phyloP scores from a whole-genome alignment of 2,797 vertebrate species.

The Epinephelus coioides region DNA sequence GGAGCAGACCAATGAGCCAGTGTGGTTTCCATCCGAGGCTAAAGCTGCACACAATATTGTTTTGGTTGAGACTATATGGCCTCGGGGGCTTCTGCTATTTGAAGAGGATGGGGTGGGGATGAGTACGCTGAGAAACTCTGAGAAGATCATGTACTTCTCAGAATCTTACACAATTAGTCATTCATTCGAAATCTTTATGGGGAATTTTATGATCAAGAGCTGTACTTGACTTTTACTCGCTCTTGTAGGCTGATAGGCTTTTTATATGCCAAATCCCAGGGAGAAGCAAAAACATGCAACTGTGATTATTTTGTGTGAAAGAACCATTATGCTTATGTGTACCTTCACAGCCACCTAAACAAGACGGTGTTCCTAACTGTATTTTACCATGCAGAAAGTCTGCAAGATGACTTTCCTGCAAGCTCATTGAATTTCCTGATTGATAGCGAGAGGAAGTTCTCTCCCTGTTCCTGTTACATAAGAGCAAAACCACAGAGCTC shows the following conservation, averaged over 20 bases:
- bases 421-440: constrained; percentile 73
- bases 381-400: constrained; percentile 39
- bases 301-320: background rate
- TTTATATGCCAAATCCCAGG: background rate
- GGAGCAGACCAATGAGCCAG: constrained; percentile 40
- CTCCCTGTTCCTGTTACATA: constrained; percentile 57
- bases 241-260: background rate
- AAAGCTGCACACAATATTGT: constrained; percentile 65
- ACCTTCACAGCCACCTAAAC: background rate
- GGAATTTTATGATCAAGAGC: background rate
- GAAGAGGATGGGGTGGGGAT: constrained; percentile 51
- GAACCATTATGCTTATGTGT: background rate
- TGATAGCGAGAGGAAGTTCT: constrained; percentile 72
- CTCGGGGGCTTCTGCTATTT: constrained; percentile 72
- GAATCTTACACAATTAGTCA: constrained; percentile 12
- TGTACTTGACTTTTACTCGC: background rate
- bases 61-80: constrained; percentile 58
- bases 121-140: constrained; percentile 32
- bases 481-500: constrained; percentile 42
- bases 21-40: constrained; percentile 52
- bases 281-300: background rate
- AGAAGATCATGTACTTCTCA: constrained; percentile 28
- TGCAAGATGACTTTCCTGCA: constrained; percentile 62
- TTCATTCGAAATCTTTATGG: constrained; percentile 7
- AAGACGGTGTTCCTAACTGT: background rate